Percentiles rank a stretch among this genome's conserved stretches.
phyloP scores from a whole-genome alignment of 2,113 vertebrate genomes.

The Dasyornis broadbenti region DNA sequence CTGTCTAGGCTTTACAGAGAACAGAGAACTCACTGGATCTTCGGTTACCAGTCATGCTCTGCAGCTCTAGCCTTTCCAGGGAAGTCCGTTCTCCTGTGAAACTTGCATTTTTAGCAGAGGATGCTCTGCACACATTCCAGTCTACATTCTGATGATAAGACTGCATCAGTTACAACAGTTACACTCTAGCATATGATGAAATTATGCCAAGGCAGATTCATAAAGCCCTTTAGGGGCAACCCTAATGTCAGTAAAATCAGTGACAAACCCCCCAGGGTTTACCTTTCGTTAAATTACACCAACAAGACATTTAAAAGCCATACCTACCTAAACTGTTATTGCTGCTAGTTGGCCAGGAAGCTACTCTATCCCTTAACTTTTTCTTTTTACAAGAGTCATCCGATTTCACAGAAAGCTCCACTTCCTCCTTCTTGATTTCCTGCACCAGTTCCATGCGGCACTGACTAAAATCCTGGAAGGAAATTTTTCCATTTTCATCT shows the following conservation, averaged over 20 bases:
- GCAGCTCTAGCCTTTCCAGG: neutral
- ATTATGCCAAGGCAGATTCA: neutral
- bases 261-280: neutral
- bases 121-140: neutral
- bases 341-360: slow-evolving; percentile 79
- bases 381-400: slow-evolving; percentile 71
- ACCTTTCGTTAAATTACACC: neutral
- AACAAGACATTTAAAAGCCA: neutral
- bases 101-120: neutral
- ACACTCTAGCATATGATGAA: neutral
- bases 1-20: neutral
- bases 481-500: slow-evolving; percentile 81
- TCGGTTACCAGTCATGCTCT: neutral
- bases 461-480: slow-evolving; percentile 81
- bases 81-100: neutral
- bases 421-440: slow-evolving; percentile 83
- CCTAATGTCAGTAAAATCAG: neutral
- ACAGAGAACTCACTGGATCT: neutral
- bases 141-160: neutral
- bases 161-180: neutral
- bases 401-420: slow-evolving; percentile 71
- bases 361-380: slow-evolving; percentile 65
- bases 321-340: slow-evolving; percentile 81
- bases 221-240: neutral
- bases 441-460: slow-evolving; percentile 77